These are phyloP conservation scores for Ptilodon capucinus DNA, from an alignment of 2,888 invertebrate species.

Conservation along the genomic window DNA sequence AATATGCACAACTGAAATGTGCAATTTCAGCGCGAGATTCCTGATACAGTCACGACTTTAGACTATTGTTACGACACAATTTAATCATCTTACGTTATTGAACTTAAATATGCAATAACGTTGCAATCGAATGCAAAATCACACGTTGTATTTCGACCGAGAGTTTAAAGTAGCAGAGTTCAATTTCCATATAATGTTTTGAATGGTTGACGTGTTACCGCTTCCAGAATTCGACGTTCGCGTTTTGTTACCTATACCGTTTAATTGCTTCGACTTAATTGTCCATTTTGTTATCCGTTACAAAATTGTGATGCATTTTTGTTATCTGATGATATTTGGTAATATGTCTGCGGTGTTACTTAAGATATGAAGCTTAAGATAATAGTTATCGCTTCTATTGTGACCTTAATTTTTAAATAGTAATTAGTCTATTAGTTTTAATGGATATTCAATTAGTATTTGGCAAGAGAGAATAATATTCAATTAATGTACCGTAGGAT, in stretches of 20 bases:
- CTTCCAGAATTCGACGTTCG: background rate
- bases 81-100: constrained; percentile 15
- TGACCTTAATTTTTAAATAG: background rate
- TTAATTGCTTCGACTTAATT: constrained; percentile 19
- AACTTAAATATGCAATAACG: background rate
- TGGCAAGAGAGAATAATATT: background rate
- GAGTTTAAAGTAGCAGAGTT: background rate
- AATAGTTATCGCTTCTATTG: background rate
- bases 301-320: constrained; percentile 7
- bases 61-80: constrained; percentile 12
- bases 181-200: background rate
- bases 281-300: constrained; percentile 4
- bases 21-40: background rate
- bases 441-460: background rate
- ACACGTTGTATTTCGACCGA: background rate
- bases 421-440: background rate
- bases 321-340: background rate
- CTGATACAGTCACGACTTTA: background rate
- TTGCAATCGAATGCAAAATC: background rate
- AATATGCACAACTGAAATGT: background rate
- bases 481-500: too few relatives aligned
- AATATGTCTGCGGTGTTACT: background rate
- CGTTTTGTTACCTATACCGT: background rate
- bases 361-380: background rate
- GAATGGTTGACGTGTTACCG: background rate